Conservation (phyloP, 2,113 vertebrate species). For the Lamprotornis superbus region DNA sequence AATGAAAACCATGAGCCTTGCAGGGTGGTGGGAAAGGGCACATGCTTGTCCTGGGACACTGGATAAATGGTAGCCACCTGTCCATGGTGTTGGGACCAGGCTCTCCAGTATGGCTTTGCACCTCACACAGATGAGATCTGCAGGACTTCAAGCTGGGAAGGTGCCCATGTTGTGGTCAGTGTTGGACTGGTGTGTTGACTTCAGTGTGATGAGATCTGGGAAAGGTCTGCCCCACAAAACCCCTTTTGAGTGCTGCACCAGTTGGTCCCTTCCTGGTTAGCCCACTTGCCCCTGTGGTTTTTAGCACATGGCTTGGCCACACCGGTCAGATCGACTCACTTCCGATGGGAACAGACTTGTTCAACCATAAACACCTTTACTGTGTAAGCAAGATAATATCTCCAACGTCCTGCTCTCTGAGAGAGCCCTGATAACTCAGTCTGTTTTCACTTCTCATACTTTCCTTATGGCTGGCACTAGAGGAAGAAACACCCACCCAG, state of each 20-base stretch:
- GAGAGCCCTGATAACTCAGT: neutral
- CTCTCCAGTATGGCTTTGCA: neutral
- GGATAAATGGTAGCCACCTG: neutral
- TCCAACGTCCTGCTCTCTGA: neutral
- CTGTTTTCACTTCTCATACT: neutral
- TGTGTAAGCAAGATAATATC: neutral
- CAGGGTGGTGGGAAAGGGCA: neutral
- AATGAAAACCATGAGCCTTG: neutral
- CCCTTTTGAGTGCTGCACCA: neutral
- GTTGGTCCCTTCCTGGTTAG: neutral
- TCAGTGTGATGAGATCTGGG: neutral
- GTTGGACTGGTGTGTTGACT: neutral
- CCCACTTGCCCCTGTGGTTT: neutral
- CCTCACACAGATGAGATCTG: neutral
- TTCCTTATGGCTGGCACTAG: neutral
- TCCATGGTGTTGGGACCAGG: neutral
- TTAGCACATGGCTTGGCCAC: neutral
- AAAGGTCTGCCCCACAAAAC: neutral
- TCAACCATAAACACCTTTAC: constrained; percentile 11
- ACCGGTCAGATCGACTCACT: neutral
- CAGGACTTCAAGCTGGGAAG: neutral
- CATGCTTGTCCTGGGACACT: neutral
- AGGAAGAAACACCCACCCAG: neutral
- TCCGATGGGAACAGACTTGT: neutral
- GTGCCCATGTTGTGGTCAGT: neutral